A percentile compares a stretch with the other conserved stretches of the same genome.
These are phyloP conservation scores for Streptopelia turtur DNA, from an alignment of 2,797 vertebrate species.

Conservation along the genomic window DNA sequence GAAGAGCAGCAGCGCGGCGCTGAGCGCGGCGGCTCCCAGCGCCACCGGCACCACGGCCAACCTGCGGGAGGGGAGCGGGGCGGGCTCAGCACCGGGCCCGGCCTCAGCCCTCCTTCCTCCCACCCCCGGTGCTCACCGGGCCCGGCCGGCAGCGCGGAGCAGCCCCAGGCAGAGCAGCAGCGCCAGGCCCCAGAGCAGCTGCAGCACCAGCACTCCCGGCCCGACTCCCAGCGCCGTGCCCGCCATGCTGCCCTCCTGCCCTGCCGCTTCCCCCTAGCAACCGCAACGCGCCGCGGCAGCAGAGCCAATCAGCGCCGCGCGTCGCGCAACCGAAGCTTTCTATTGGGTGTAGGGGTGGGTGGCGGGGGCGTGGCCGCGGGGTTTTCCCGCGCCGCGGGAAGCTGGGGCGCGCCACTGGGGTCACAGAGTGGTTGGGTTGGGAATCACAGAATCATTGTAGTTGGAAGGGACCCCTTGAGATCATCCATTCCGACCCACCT, in stretches of 20 bases:
- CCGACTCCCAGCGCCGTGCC: slow-evolving; percentile 82
- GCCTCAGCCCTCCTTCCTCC: not conserved
- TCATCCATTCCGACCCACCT: no score
- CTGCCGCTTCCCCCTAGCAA: slow-evolving; percentile 8
- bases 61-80: not conserved
- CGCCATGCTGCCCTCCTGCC: slow-evolving; percentile 75
- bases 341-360: not conserved
- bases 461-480: no score
- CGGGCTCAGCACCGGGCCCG: not conserved
- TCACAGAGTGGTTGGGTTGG: no score
- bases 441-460: no score
- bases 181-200: slow-evolving; percentile 83
- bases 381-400: not conserved
- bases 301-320: not conserved
- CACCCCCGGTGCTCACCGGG: not conserved
- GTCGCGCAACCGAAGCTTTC: fast-evolving
- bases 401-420: fast-evolving
- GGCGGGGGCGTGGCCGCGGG: fast-evolving
- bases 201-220: slow-evolving; percentile 83
- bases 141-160: not conserved
- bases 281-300: not conserved
- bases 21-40: not conserved
- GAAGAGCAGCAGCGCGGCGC: slow-evolving; percentile 38
- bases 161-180: slow-evolving; percentile 73
- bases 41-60: not conserved